These are phyloP conservation scores for Mesodorylaimus sp. DNA, from an alignment of 2,888 invertebrate genomes.

Conservation along the genomic window DNA sequence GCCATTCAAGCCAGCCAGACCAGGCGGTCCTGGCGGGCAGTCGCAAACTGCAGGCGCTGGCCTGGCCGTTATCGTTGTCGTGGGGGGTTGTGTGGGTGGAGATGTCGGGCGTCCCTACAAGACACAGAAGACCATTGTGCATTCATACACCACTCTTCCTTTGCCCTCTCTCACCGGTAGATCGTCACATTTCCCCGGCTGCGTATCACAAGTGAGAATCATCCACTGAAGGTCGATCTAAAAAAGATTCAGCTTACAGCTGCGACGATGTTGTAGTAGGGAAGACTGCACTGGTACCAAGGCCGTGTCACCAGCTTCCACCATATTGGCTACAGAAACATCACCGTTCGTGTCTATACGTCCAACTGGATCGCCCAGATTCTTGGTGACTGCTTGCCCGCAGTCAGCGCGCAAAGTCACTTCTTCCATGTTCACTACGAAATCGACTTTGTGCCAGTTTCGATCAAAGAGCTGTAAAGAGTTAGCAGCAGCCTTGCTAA, in stretches of 20 bases:
- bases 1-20: not conserved
- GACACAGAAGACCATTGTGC: not conserved
- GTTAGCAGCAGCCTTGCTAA: not conserved
- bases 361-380: conserved; percentile 1
- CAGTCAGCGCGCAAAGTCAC: conserved; percentile 2
- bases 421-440: not conserved
- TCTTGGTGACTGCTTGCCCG: not conserved
- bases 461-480: conserved; percentile 1
- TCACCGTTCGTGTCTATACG: not conserved
- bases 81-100: not conserved
- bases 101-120: not conserved
- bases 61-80: not conserved
- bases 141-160: not conserved
- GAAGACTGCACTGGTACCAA: not conserved
- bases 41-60: not conserved
- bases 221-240: conserved; percentile 5
- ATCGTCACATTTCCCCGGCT: not conserved
- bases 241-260: not conserved
- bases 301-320: not conserved
- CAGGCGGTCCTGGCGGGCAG: not conserved
- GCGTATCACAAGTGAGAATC: conserved; percentile 2
- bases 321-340: not conserved
- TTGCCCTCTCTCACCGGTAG: conserved; percentile 5
- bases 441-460: conserved; percentile 5
- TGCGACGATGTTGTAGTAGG: not conserved